Evolutionary conservation across 2,888 invertebrate species (phyloP).

Genomic region (Melipona bicolor): DNA sequence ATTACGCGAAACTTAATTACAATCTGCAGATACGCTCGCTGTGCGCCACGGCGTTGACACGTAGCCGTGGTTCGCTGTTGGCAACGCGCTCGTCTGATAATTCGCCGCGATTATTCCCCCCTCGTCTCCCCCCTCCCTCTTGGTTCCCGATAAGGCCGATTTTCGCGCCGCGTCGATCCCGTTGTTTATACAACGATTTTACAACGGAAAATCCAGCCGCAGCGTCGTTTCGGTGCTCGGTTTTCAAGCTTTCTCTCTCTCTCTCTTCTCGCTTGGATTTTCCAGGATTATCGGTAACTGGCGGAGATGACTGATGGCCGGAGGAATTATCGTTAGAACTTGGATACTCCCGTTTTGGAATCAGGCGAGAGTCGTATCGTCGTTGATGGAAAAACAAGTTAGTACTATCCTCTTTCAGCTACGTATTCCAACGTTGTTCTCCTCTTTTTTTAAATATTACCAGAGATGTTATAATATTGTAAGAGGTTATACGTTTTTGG

Average conservation of each 20-base stretch:
- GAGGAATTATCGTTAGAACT: too few relatives aligned
- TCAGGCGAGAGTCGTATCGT: too few relatives aligned
- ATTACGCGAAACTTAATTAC: constrained; percentile 67
- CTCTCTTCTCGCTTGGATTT: background rate
- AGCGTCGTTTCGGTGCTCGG: background rate
- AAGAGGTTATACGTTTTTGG: too few relatives aligned
- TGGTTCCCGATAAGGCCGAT: background rate
- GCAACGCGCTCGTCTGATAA: constrained; percentile 28
- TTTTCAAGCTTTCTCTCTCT: background rate
- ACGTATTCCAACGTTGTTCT: too few relatives aligned
- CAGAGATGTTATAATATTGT: too few relatives aligned
- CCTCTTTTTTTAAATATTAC: too few relatives aligned
- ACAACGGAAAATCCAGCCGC: background rate
- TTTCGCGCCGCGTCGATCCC: background rate
- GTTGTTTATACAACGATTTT: background rate
- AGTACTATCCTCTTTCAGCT: too few relatives aligned
- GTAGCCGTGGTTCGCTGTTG: background rate
- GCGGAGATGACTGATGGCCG: too few relatives aligned
- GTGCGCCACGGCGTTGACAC: constrained; percentile 43
- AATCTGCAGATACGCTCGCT: constrained; percentile 53
- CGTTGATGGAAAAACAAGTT: too few relatives aligned
- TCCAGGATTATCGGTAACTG: too few relatives aligned
- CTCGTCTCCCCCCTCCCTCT: too few relatives aligned
- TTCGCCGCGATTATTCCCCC: constrained; percentile 15
- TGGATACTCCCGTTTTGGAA: too few relatives aligned